Conservation (phyloP, 2,888 invertebrate species). For the Thymelicus lineola region DNA sequence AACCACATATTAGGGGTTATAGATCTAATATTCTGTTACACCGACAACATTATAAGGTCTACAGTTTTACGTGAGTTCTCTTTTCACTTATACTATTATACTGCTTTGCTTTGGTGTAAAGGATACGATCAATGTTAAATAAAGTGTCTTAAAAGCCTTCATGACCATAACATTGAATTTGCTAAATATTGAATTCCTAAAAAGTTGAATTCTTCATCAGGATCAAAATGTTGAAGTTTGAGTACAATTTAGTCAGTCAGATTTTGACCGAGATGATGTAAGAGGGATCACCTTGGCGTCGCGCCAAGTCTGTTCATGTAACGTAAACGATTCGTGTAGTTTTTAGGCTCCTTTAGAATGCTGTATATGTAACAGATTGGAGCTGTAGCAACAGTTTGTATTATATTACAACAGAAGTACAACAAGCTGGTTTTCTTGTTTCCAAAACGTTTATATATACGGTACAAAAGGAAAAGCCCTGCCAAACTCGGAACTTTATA, state of each 20-base stretch:
- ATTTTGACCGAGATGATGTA: constrained; percentile 41
- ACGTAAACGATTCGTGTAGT: constrained; percentile 9
- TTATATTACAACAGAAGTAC: neutral
- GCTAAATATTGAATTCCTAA: no score
- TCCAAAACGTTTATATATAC: no score
- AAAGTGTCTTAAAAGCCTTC: neutral
- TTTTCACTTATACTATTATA: neutral
- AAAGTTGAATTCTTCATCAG: no score
- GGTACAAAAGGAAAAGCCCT: no score
- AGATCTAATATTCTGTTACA: no score
- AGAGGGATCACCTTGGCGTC: constrained; percentile 47
- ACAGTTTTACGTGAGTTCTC: no score
- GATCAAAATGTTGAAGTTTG: constrained; percentile 34
- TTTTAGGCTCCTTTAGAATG: constrained; percentile 2
- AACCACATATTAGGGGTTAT: no score
- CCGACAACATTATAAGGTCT: no score
- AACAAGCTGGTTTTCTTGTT: no score
- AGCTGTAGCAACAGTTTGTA: neutral
- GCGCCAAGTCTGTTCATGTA: constrained; percentile 45
- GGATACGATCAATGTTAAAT: neutral
- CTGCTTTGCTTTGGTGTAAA: neutral
- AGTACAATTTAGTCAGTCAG: constrained; percentile 42
- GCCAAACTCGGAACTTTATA: no score
- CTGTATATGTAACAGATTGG: neutral
- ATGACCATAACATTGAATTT: no score